Conservation (phyloP, 2,113 vertebrate genomes). For the Fulica atra region DNA sequence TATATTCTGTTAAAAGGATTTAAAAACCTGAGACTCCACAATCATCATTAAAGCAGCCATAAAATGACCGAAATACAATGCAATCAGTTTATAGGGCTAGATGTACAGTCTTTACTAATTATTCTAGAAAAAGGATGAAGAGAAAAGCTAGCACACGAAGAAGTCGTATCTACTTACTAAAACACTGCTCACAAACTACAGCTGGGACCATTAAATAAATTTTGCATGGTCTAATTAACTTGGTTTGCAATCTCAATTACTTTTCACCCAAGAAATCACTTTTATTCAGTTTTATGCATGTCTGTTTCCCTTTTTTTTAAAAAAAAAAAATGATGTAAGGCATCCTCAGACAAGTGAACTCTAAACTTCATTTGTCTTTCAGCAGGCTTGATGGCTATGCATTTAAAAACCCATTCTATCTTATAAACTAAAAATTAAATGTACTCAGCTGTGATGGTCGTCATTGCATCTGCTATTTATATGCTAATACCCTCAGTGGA, state of each 20-base stretch:
- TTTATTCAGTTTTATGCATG: slow-evolving; percentile 77
- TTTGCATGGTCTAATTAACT: slow-evolving; percentile 82
- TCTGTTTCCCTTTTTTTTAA: slow-evolving; percentile 79
- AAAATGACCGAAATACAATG: slow-evolving; percentile 58
- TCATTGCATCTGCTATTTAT: slow-evolving; percentile 98
- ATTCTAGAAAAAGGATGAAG: slow-evolving; percentile 16
- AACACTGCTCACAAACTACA: slow-evolving; percentile 40
- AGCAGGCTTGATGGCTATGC: slow-evolving; percentile 93
- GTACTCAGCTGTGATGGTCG: slow-evolving; percentile 98
- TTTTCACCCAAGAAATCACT: slow-evolving; percentile 79
- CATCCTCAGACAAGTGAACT: slow-evolving; percentile 89
- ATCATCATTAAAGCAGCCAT: slow-evolving; percentile 72
- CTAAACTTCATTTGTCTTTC: slow-evolving; percentile 97
- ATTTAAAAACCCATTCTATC: slow-evolving; percentile 99
- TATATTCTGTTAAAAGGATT: slow-evolving; percentile 59
- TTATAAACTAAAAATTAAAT: slow-evolving; percentile 99
- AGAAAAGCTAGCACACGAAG: background rate
- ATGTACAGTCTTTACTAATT: slow-evolving; percentile 42
- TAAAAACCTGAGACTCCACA: slow-evolving; percentile 56
- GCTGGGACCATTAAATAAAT: slow-evolving; percentile 79
- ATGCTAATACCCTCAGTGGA: slow-evolving; percentile 98
- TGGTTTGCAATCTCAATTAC: slow-evolving; percentile 82
- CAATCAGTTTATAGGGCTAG: slow-evolving; percentile 23
- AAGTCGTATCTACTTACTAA: background rate
- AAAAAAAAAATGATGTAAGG: slow-evolving; percentile 84